Percentiles rank a stretch among this genome's conserved stretches.
Conservation (phyloP, 2,113 vertebrate species). For the Ranitomeya variabilis region DNA sequence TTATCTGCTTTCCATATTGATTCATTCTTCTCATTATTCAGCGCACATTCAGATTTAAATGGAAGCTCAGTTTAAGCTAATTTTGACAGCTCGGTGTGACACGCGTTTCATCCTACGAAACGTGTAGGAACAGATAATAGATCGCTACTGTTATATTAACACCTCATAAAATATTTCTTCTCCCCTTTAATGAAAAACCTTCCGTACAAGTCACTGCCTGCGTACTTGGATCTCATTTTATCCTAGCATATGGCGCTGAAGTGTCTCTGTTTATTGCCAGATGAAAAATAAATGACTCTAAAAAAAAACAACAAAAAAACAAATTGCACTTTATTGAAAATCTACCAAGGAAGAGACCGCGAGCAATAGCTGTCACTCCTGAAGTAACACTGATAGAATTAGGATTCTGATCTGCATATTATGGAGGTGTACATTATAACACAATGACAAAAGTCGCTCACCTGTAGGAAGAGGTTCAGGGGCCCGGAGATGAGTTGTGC, state of each 20-base stretch:
- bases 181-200: constrained; percentile 19
- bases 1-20: not conserved
- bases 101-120: not conserved
- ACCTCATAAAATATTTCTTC: constrained; percentile 44
- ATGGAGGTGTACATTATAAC: not conserved
- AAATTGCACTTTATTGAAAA: not conserved
- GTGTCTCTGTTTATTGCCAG: constrained; percentile 40
- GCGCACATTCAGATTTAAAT: not conserved
- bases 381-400: not conserved
- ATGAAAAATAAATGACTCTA: constrained; percentile 49
- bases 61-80: not conserved
- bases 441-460: not conserved
- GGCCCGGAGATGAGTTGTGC: not conserved
- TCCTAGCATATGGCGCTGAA: constrained; percentile 10
- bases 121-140: constrained; percentile 12
- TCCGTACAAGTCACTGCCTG: constrained; percentile 34
- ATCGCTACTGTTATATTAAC: constrained; percentile 26
- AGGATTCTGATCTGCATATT: not conserved
- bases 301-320: not conserved
- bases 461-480: not conserved
- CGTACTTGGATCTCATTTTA: constrained; percentile 30
- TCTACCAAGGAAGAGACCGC: not conserved
- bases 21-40: not conserved
- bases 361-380: not conserved
- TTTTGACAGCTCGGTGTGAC: not conserved